A percentile compares a stretch with the other conserved stretches of the same genome.
Conservation (phyloP, 2,888 invertebrate species). For the Xanthia togata region DNA sequence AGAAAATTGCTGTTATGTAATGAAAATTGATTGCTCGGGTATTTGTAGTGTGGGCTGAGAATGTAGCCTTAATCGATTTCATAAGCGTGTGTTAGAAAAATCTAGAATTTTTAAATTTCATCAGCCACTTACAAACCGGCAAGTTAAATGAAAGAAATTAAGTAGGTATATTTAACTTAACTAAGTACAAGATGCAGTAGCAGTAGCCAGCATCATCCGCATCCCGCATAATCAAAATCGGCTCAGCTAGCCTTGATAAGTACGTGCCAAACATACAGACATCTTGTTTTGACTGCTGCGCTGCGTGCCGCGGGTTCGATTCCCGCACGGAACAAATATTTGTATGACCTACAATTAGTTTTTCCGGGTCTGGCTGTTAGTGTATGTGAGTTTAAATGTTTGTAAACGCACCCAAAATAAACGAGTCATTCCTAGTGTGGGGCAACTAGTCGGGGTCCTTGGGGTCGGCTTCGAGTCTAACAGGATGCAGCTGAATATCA, state of each 20-base stretch:
- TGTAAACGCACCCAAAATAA: too few relatives aligned
- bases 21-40: slow-evolving; percentile 10
- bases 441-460: too few relatives aligned
- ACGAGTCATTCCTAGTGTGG: too few relatives aligned
- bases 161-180: too few relatives aligned
- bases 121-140: background rate
- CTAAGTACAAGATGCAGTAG: background rate
- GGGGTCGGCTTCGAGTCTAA: background rate
- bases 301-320: too few relatives aligned
- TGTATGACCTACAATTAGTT: too few relatives aligned
- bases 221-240: background rate
- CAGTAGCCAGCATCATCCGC: background rate
- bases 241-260: too few relatives aligned
- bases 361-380: too few relatives aligned
- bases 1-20: slow-evolving; percentile 32
- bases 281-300: too few relatives aligned
- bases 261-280: too few relatives aligned
- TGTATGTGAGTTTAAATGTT: too few relatives aligned
- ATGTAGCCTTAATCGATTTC: slow-evolving; percentile 8
- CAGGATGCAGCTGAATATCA: background rate
- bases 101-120: background rate
- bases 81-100: background rate
- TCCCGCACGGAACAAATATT: too few relatives aligned
- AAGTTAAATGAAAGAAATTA: background rate
- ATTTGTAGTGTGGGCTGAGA: slow-evolving; percentile 14